Evolutionary conservation across 2,113 vertebrate genomes (phyloP), one percentile per base, ranked within the genome.

Genomic region (Empidonax traillii): DNA sequence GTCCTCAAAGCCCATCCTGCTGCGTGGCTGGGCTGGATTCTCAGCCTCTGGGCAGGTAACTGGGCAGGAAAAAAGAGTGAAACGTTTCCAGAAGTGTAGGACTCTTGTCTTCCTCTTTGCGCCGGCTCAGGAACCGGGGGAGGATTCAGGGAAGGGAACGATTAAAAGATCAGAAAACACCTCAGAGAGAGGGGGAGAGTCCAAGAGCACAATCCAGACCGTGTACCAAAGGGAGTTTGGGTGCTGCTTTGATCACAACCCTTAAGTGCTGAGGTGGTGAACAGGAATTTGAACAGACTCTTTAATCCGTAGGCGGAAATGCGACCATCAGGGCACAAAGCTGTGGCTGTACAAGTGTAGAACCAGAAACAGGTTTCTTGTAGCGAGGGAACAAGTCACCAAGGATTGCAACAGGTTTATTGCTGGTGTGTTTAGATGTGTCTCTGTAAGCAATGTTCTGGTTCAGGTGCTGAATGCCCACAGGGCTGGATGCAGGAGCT

Each of bases 361-460:
- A 68, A 20, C 15, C 44, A 55, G 28, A 41, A 80, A n/a, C 17
- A 27, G 17, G 14, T 14, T 17, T 43, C 52, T 58, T 67, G 8
- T 1, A 6, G 30, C 5, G 28, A 78, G 13, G 47, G 49, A 33
- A 28, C n/a, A 24, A 51, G 44, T 41, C 55, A 41, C 47, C 41
- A 10, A 39, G 39, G 55, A 9, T 24, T 27, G 14, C 41, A 89
- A 22, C 44, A 79, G 33, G 28, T 33, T 77, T 44, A 5, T 24
- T 1, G 1, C 39, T 53, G 0, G 4, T 0, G 3, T 4, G 47
- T 52, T 72, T 21, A 33, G 55, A 3, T 24, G 23, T 6, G 52
- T 72, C 39, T 83, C 58, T 88, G 46, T 43, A 72, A 46, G 52
- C 8, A 9, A 2, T 17, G 20, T 33, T 58, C 33, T 67, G 66